Evolutionary conservation across 2,113 vertebrate genomes (phyloP).

Genomic region (Hyaena hyaena): DNA sequence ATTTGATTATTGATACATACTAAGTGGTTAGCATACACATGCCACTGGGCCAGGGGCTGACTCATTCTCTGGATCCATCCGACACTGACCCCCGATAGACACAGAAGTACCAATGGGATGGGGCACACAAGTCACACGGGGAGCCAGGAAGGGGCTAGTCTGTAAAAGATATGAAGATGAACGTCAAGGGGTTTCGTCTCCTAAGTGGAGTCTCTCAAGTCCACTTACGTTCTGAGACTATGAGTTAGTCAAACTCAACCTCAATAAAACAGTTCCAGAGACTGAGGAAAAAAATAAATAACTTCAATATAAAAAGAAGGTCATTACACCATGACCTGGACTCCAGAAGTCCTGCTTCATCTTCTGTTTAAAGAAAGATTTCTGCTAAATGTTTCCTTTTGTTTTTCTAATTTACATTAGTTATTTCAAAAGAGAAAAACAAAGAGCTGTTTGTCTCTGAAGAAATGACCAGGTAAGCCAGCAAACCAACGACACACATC

Average conservation of each 20-base stretch:
- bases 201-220: rapidly evolving
- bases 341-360: too few species aligned
- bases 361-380: not conserved
- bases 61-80: rapidly evolving
- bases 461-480: not conserved
- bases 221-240: not conserved
- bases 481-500: constrained; percentile 50
- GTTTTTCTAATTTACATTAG: not conserved
- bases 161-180: not conserved
- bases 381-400: not conserved
- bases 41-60: not conserved
- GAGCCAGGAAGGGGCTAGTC: not conserved
- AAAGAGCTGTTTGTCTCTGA: not conserved
- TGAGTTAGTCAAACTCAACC: not conserved
- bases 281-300: too few species aligned
- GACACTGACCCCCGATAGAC: not conserved
- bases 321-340: rapidly evolving
- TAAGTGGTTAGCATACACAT: rapidly evolving
- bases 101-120: rapidly evolving
- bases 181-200: not conserved
- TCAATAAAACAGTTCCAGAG: not conserved
- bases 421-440: not conserved
- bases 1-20: not conserved
- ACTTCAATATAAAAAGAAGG: not conserved
- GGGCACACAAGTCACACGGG: rapidly evolving